Base-by-base conservation (phyloP, 1,140 invertebrate species). In the Drosophila miranda region DNA sequence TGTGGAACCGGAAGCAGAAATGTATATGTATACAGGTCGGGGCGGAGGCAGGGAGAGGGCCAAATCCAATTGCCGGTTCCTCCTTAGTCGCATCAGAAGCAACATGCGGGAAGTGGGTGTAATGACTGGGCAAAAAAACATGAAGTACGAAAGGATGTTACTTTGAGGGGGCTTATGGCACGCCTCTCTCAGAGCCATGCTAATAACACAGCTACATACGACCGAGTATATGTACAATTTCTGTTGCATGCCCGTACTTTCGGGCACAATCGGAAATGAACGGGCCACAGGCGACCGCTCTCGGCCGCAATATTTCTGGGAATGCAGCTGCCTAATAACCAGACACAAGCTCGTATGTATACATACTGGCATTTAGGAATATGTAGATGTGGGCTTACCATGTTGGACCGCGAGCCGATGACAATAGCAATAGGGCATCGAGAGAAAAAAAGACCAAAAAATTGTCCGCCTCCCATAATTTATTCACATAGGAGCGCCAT, bases 231-330 rank as follows among this genome's bases (percentile, higher is more conserved):
- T 26, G 55, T 70, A 70, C 38, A 46, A 70, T 6, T 63, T 75
- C 63, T 9, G 72, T 66, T 80, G 76, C 81, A 84, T 49, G 62
- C 48, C 50, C 63, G 67, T 73, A 83, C 75, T 74, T 78, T 45
- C 16, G 43, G 58, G 57, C 16, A 16, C 13, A 28, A 52, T 46
- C 60, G 49, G 76, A 75, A 81, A 77, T 70, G 64, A 38, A 38
- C 34, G 4, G 34, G 34, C 34, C 34, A 38, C 34, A 38, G 34
- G 0, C 34, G 34, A 78, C 75, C 66, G 45, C 69, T 78, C 23
- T 23, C 23, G 23, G 23, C 23, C 23, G 3, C 23, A 26, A 5
- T 26, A 26, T 26, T 26, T 26, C 23, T 26, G 23, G 23, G 5
- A 4, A 26, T 62, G 79, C 78, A 77, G 19, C 42, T 26, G 30